Percentiles rank a stretch among this genome's conserved stretches.
phyloP scores from a whole-genome alignment of 2,888 invertebrate genomes.

The Trichopoda pennipes region DNA sequence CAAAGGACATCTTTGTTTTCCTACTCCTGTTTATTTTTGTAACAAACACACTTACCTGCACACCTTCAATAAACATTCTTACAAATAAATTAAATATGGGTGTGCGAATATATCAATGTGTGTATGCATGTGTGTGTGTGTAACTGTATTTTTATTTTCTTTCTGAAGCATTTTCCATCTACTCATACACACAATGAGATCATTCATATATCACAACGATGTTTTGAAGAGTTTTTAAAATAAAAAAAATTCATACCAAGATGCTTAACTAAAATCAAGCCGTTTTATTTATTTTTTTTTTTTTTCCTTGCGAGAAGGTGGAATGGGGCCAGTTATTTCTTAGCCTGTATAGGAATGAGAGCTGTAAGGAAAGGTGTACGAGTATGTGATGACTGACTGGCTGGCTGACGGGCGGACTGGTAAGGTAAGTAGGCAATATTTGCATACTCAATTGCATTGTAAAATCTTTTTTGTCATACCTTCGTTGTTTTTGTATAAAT shows the following conservation, averaged over 20 bases:
- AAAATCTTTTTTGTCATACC: constrained; percentile 71
- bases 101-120: no score
- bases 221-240: constrained; percentile 66
- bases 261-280: constrained; percentile 61
- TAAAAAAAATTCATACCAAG: constrained; percentile 52
- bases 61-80: not conserved
- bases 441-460: constrained; percentile 80
- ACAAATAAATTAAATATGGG: not conserved
- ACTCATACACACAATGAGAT: constrained; percentile 63
- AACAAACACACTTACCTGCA: constrained; percentile 2
- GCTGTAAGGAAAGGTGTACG: constrained; percentile 2
- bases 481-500: constrained; percentile 53
- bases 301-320: not conserved
- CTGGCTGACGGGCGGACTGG: not conserved
- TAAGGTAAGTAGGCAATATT: constrained; percentile 78
- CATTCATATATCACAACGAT: constrained; percentile 64
- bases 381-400: constrained; percentile 30
- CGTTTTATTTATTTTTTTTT: constrained; percentile 26
- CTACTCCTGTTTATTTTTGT: constrained; percentile 28
- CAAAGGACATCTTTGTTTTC: constrained; percentile 62
- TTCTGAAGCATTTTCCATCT: constrained; percentile 54
- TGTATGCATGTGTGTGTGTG: constrained; percentile 8
- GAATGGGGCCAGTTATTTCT: not conserved
- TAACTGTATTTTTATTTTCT: constrained; percentile 5
- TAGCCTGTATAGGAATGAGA: not conserved